Evolutionary conservation across 2,113 vertebrate genomes (phyloP).

Genomic region (Rallus limicola): DNA sequence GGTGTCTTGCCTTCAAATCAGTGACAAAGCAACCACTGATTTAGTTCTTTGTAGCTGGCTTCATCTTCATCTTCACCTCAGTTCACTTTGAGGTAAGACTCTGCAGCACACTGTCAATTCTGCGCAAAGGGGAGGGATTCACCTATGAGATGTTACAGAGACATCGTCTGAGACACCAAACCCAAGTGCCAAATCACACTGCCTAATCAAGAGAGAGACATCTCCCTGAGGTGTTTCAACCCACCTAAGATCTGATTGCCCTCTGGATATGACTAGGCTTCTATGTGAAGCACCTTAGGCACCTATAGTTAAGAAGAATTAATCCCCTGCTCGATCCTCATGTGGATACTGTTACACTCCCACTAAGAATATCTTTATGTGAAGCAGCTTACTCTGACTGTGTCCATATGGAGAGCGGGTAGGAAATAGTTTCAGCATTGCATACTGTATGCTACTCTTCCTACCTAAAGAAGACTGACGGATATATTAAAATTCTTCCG

Average conservation of each 20-base stretch:
- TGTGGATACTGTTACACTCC: not conserved
- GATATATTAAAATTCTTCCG: slow-evolving; percentile 51
- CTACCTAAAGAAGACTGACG: slow-evolving; percentile 29
- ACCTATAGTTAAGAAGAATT: not conserved
- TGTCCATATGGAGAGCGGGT: slow-evolving; percentile 54
- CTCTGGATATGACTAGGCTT: not conserved
- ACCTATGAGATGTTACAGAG: not conserved
- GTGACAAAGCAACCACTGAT: slow-evolving; percentile 1
- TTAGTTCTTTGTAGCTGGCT: slow-evolving; percentile 6
- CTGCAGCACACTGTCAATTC: not conserved
- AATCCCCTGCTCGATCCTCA: not conserved
- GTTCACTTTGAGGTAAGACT: not conserved
- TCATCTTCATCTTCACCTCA: not conserved
- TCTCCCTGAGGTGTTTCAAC: not conserved
- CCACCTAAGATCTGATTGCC: slow-evolving; percentile 15
- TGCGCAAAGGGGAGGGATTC: not conserved
- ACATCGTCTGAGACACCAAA: not conserved
- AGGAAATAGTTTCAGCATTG: slow-evolving; percentile 43
- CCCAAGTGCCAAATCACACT: not conserved
- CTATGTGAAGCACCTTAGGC: slow-evolving; percentile 42
- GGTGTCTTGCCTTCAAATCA: slow-evolving; percentile 6
- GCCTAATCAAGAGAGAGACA: not conserved
- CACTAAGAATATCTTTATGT: slow-evolving; percentile 51
- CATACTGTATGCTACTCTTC: slow-evolving; percentile 48
- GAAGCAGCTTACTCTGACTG: slow-evolving; percentile 43